A percentile compares a stretch with the other conserved stretches of the same genome.
phyloP scores from a whole-genome alignment of 2,113 vertebrate genomes.

The Poeciliopsis turrubarensis region DNA sequence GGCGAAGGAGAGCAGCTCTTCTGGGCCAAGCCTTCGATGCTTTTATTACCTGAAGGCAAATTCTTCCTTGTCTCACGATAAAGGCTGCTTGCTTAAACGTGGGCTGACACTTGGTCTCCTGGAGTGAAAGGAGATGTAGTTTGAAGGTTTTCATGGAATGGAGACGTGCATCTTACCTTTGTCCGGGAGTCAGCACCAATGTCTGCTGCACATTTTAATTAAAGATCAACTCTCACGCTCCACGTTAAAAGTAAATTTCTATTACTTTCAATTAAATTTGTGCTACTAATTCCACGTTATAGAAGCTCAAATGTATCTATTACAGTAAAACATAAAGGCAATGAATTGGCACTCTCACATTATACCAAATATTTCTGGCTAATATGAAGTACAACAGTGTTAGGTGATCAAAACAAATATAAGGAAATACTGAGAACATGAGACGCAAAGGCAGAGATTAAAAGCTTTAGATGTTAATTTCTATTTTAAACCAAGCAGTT shows the following conservation, averaged over 20 bases:
- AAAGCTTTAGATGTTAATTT: too few species aligned
- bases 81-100: constrained; percentile 51
- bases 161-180: constrained; percentile 19
- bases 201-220: neutral
- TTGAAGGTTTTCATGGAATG: constrained; percentile 30
- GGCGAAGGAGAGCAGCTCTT: constrained; percentile 59
- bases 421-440: too few species aligned
- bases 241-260: neutral
- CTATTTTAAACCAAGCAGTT: too few species aligned
- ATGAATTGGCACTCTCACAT: neutral
- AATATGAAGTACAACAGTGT: too few species aligned
- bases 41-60: constrained; percentile 67
- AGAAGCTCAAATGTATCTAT: neutral
- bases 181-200: neutral
- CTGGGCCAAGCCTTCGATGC: constrained; percentile 59
- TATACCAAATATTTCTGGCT: neutral
- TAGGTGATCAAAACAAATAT: too few species aligned
- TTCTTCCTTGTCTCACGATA: constrained; percentile 48
- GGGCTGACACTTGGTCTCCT: constrained; percentile 52
- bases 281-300: neutral
- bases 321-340: neutral
- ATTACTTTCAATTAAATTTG: neutral
- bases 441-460: too few species aligned
- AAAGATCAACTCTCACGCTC: too few species aligned
- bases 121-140: constrained; percentile 40